These are phyloP conservation scores for Rhea pennata DNA, from an alignment of 2,113 vertebrate genomes.

Conservation along the genomic window DNA sequence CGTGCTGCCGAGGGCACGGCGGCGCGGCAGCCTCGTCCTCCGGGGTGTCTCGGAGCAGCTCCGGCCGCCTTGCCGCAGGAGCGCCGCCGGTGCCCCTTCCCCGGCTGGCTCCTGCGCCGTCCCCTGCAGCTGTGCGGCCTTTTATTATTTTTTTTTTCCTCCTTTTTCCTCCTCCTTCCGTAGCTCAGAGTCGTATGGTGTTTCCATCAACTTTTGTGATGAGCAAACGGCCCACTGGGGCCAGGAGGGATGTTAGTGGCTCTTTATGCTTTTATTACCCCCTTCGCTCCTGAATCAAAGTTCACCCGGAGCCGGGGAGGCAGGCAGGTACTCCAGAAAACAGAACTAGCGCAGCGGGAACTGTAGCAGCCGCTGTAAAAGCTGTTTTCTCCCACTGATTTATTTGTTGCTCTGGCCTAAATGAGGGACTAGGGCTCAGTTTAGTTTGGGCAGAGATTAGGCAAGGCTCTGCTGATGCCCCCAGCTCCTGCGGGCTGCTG, in stretches of 20 bases:
- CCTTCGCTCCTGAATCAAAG: constrained; percentile 54
- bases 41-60: background rate
- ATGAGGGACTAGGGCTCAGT: background rate
- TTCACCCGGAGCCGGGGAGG: background rate
- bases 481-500: rapidly evolving
- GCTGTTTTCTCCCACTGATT: background rate
- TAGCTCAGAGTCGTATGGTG: constrained; percentile 52
- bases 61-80: background rate
- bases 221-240: constrained; percentile 21
- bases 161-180: background rate
- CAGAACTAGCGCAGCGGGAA: constrained; percentile 44
- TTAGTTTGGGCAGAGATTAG: background rate
- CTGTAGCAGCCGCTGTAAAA: constrained; percentile 16
- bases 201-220: constrained; percentile 41
- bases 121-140: too few species aligned
- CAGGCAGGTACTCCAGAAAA: constrained; percentile 47
- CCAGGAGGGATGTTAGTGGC: constrained; percentile 33
- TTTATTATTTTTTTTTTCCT: background rate
- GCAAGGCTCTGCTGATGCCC: background rate
- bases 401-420: constrained; percentile 30
- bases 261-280: constrained; percentile 41
- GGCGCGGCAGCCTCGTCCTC: too few species aligned
- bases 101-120: background rate
- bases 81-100: background rate
- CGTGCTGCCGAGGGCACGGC: background rate